phyloP scores from a whole-genome alignment of 2,797 vertebrate genomes.

The Danionella dracula region DNA sequence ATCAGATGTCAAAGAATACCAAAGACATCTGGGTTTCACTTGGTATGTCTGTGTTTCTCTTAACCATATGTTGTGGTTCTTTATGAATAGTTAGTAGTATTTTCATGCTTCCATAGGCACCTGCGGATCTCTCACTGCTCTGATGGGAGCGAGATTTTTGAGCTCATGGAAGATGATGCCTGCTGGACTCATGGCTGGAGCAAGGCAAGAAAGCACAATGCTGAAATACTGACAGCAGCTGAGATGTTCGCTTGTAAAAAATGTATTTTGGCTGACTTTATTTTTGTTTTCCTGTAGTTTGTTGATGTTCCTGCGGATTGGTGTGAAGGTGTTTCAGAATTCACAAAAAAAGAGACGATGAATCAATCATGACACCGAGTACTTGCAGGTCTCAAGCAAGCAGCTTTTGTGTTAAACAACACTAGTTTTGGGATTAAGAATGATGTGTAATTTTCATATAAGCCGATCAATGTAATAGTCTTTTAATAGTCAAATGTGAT shows the following conservation, averaged over 20 bases:
- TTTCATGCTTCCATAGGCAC: constrained; percentile 60
- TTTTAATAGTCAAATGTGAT: no score
- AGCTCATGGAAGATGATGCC: constrained; percentile 87
- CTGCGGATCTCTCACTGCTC: constrained; percentile 74
- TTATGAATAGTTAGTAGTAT: no score
- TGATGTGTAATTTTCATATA: no score
- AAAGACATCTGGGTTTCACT: constrained; percentile 82
- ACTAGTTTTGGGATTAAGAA: no score
- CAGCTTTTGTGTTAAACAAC: no score
- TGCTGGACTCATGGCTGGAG: constrained; percentile 81
- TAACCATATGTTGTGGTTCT: no score
- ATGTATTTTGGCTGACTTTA: background rate
- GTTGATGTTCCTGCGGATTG: constrained; percentile 78
- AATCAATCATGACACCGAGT: background rate
- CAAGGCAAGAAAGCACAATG: constrained; percentile 73
- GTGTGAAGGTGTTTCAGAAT: constrained; percentile 29
- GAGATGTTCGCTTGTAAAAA: background rate
- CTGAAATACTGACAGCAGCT: no score
- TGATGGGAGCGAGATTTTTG: constrained; percentile 89
- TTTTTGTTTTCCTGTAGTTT: constrained; percentile 64
- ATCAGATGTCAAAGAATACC: constrained; percentile 78
- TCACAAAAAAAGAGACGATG: constrained; percentile 18
- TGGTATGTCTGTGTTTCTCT: no score
- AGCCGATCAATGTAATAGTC: no score
- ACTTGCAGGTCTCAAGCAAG: background rate